Conservation (phyloP, 2,797 vertebrate genomes). For the Malacoraja senta region DNA sequence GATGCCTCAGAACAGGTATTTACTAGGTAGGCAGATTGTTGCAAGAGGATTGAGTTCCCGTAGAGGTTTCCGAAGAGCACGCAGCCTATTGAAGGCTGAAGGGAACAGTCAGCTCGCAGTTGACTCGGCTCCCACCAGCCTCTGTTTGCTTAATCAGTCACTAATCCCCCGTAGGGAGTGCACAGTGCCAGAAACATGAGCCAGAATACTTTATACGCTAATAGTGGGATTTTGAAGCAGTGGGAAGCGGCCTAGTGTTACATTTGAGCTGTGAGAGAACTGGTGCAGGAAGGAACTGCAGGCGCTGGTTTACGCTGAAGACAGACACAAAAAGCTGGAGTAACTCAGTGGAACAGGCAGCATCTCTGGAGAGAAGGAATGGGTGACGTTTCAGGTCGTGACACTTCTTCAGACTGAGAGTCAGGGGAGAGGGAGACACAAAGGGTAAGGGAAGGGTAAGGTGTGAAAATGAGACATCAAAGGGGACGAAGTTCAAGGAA, state of each 20-base stretch:
- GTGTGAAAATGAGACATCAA: too few relatives aligned
- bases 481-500: too few relatives aligned
- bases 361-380: too few relatives aligned
- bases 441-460: too few relatives aligned
- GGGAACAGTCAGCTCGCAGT: background rate
- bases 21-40: background rate
- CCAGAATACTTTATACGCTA: background rate
- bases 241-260: background rate
- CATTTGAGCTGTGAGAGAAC: background rate
- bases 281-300: too few relatives aligned
- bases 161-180: background rate
- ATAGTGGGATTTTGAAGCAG: background rate
- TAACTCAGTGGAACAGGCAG: too few relatives aligned
- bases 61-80: background rate
- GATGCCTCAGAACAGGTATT: background rate
- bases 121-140: background rate
- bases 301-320: too few relatives aligned
- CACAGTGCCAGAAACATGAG: background rate
- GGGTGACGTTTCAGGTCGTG: too few relatives aligned
- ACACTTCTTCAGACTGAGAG: too few relatives aligned
- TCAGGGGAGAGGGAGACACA: too few relatives aligned
- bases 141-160: background rate
- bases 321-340: too few relatives aligned
- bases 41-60: background rate
- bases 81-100: background rate